Evolutionary conservation across 2,113 vertebrate species (phyloP).

Genomic region (Taxidea taxus): DNA sequence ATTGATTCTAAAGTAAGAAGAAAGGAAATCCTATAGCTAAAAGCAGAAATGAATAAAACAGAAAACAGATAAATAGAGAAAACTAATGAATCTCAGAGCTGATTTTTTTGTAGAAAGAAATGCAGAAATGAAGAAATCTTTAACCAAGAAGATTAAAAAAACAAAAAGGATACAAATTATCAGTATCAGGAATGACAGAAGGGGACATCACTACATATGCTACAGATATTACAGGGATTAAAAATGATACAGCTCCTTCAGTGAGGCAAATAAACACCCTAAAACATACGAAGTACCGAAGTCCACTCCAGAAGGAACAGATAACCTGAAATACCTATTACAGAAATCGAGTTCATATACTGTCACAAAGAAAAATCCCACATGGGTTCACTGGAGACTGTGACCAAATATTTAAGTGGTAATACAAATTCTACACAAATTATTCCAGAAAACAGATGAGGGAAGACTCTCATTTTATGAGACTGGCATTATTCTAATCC

Average conservation of each 20-base stretch:
- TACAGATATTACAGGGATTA: background rate
- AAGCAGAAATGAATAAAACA: background rate
- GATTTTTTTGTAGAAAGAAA: too few species aligned
- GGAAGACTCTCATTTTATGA: background rate
- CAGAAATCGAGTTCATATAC: background rate
- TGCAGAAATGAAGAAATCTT: background rate
- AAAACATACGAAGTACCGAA: background rate
- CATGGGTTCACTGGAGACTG: background rate
- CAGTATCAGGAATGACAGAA: background rate
- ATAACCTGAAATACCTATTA: background rate
- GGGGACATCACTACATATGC: background rate
- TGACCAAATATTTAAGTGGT: background rate
- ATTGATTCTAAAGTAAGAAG: background rate
- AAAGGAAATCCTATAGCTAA: background rate
- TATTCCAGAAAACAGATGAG: background rate
- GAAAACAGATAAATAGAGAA: background rate
- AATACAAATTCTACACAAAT: background rate
- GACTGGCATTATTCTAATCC: background rate
- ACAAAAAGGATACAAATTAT: background rate
- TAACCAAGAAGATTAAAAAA: background rate
- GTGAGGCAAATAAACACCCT: background rate
- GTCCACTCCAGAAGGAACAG: background rate
- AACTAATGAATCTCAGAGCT: background rate
- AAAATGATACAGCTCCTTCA: background rate
- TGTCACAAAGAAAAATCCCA: background rate